phyloP scores from a whole-genome alignment of 2,113 vertebrate genomes.

The Benitochromis conjunctus region DNA sequence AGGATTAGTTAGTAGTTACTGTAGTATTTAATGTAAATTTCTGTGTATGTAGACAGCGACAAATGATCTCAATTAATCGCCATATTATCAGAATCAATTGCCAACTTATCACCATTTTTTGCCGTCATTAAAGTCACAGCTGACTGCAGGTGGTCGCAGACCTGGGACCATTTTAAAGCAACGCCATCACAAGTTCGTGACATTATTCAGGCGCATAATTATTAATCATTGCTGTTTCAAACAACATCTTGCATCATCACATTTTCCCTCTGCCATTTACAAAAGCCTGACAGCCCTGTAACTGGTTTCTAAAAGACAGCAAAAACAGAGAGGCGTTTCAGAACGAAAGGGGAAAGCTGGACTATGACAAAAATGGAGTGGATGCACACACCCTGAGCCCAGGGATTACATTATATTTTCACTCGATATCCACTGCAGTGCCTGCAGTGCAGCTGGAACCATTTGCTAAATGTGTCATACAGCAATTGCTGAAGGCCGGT shows the following conservation, averaged over 20 bases:
- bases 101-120: not conserved
- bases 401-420: slow-evolving; percentile 17
- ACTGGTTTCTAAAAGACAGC: not conserved
- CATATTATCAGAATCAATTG: too few relatives aligned
- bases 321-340: not conserved
- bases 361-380: not conserved
- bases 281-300: not conserved
- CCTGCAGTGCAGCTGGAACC: slow-evolving; percentile 3
- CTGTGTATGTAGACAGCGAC: too few relatives aligned
- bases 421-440: slow-evolving; percentile 1
- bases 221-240: not conserved
- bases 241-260: not conserved
- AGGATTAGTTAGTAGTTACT: too few relatives aligned
- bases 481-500: not conserved
- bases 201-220: not conserved
- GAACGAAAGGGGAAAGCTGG: not conserved
- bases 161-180: not conserved
- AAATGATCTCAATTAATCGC: too few relatives aligned
- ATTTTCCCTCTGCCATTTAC: not conserved
- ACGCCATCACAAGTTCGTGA: not conserved
- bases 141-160: not conserved
- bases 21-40: too few relatives aligned
- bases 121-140: not conserved
- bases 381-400: not conserved
- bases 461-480: slow-evolving; percentile 39